These are phyloP conservation scores for Onychomys torridus DNA, from an alignment of 2,797 vertebrate species.

Conservation along the genomic window DNA sequence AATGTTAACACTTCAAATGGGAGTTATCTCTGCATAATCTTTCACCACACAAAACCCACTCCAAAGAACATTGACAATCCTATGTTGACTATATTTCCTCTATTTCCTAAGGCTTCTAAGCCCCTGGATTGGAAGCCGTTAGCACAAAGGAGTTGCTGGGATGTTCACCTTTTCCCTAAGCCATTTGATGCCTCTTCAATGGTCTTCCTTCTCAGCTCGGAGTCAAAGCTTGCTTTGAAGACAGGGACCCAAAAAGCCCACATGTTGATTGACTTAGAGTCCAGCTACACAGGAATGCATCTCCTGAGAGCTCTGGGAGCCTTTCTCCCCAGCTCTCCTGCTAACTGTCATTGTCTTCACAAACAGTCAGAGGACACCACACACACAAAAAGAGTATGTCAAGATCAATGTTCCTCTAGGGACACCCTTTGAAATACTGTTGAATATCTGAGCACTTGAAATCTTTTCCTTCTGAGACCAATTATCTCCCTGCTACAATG, in stretches of 20 bases:
- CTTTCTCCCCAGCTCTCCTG: conserved; percentile 43
- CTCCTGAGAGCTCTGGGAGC: conserved; percentile 25
- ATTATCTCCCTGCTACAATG: conserved; percentile 66
- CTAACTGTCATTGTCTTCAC: conserved; percentile 53
- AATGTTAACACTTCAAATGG: conserved; percentile 34
- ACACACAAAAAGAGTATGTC: neutral
- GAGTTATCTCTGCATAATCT: neutral
- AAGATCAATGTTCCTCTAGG: conserved; percentile 75
- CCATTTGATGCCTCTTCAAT: conserved; percentile 50
- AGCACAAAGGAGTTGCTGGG: neutral
- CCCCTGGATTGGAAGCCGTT: neutral
- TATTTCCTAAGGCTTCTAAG: neutral
- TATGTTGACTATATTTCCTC: neutral
- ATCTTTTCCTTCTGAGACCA: conserved; percentile 76
- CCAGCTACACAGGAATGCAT: neutral
- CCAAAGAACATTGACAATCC: neutral
- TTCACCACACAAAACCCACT: neutral
- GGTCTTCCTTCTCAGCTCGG: neutral
- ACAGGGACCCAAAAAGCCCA: conserved; percentile 28
- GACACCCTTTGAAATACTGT: conserved; percentile 58
- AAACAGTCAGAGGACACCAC: conserved; percentile 62
- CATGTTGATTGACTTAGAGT: conserved; percentile 50
- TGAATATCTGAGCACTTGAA: conserved; percentile 42
- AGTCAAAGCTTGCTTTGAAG: conserved; percentile 62
- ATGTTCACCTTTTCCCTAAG: neutral